Percentiles rank a stretch among this genome's conserved stretches.
Conservation (phyloP, 2,113 vertebrate genomes). For the Larimichthys crocea region DNA sequence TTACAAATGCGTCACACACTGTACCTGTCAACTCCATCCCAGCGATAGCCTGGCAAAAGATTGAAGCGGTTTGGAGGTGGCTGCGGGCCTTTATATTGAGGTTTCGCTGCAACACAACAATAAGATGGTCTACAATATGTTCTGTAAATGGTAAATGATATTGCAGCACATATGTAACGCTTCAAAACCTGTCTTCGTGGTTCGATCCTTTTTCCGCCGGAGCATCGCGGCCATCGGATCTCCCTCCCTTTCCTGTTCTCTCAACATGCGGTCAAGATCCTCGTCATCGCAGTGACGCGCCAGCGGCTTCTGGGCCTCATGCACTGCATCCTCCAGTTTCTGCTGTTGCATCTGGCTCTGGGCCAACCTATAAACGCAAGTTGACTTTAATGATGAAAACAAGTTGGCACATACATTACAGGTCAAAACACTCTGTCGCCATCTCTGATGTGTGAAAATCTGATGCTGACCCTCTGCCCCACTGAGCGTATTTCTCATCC, state of each 20-base stretch:
- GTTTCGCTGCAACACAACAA: conserved; percentile 83
- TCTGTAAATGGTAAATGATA: neutral
- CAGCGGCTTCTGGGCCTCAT: conserved; percentile 93
- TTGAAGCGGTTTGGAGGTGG: conserved; percentile 96
- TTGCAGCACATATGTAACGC: conserved; percentile 22
- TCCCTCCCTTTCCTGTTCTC: conserved; percentile 94
- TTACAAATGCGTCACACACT: neutral
- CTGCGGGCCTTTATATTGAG: conserved; percentile 90
- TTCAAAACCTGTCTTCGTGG: conserved; percentile 83
- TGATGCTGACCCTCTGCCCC: conserved; percentile 90
- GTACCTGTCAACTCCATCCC: conserved; percentile 97
- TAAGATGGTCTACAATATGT: neutral
- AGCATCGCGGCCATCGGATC: conserved; percentile 96
- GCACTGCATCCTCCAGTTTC: conserved; percentile 89
- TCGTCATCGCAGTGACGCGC: conserved; percentile 92
- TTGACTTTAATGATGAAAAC: conserved; percentile 9
- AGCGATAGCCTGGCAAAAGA: conserved; percentile 93
- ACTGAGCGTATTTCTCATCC: conserved; percentile 92
- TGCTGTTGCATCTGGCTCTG: conserved; percentile 92
- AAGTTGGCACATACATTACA: neutral
- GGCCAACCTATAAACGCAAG: conserved; percentile 82
- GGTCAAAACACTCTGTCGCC: neutral
- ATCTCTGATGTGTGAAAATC: neutral
- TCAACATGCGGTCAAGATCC: conserved; percentile 93
- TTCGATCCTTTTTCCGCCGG: conserved; percentile 89